Evolutionary conservation across 1,140 invertebrate genomes (phyloP), one percentile per base, ranked within the genome.

Genomic region (Ceratosolen fusciceps): DNA sequence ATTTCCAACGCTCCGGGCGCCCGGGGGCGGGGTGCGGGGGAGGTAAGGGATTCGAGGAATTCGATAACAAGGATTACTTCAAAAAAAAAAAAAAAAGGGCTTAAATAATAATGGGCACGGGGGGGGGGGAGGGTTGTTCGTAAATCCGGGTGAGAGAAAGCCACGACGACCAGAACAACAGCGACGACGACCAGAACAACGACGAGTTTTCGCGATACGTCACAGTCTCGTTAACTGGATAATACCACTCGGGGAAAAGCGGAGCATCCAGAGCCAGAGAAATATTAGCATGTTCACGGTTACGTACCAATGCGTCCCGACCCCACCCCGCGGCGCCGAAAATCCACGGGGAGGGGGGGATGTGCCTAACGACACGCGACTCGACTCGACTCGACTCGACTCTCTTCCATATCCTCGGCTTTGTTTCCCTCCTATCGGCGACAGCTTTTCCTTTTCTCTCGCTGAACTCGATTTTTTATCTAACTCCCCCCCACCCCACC

Each of bases 381-480:
- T n/a, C 52, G 14, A 16, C n/a, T 8, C 2, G 34, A 62, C 29
- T 29, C 14, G 26, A 16, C 14, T 24, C 14, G 12, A 34, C 31
- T 62, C 8, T 19, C 12, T 34, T 65, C 26, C 19, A 29, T 19
- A 19, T 14, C 58, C 31, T 56, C 31, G 12, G 2, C n/a, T 34
- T 37, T 73, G 8, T 71, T 26, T 73, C 71, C 2, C 2, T 54
- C 24, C 4, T 47, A 47, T 68, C 24, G 7, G 10, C 24, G 7
- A 3, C 24, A 0, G 16, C 47, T 7, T 52, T 71, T 71, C 47
- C 47, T 21, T 71, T 52, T 31, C 49, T 34, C 0, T 31, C 43
- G 43, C 8, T 71, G 68, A 54, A 47, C 68, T 71, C 43, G 31
- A 71, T 71, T 71, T 71, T 71, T 71, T 71, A 49, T 31, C 47